Conservation (phyloP, 2,113 vertebrate genomes). For the Pantherophis guttatus region DNA sequence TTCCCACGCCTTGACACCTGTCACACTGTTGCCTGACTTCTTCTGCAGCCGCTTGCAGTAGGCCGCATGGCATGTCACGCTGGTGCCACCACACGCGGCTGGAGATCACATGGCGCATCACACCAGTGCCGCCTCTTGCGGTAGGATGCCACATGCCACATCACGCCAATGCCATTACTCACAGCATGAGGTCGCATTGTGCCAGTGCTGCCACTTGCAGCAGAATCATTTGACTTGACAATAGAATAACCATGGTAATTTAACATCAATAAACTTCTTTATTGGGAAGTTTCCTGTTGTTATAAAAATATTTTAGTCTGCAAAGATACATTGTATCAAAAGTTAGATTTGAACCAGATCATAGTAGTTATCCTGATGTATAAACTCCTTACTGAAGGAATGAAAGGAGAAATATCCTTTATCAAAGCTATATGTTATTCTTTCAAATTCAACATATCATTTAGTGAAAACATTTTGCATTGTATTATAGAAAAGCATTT, state of each 20-base stretch:
- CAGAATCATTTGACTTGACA: neutral
- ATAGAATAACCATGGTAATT: neutral
- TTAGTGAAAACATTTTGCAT: neutral
- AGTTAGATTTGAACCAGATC: neutral
- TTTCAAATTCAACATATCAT: neutral
- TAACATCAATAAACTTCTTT: neutral
- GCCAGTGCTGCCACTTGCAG: no score
- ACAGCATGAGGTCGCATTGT: no score
- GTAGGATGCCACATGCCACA: no score
- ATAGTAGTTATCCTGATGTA: neutral
- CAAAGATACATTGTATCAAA: neutral
- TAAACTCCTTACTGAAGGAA: neutral
- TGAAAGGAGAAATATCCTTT: neutral
- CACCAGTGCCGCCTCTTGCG: no score
- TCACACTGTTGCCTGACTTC: no score
- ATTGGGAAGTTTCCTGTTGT: neutral
- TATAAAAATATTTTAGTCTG: neutral
- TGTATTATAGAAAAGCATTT: neutral
- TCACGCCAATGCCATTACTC: no score
- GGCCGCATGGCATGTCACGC: no score
- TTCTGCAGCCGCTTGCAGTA: no score
- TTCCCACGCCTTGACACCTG: no score
- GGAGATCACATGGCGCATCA: fast-evolving
- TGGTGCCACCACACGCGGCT: no score
- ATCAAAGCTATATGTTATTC: neutral